Conservation (phyloP, 2,888 invertebrate genomes). For the Syrphus vitripennis region DNA sequence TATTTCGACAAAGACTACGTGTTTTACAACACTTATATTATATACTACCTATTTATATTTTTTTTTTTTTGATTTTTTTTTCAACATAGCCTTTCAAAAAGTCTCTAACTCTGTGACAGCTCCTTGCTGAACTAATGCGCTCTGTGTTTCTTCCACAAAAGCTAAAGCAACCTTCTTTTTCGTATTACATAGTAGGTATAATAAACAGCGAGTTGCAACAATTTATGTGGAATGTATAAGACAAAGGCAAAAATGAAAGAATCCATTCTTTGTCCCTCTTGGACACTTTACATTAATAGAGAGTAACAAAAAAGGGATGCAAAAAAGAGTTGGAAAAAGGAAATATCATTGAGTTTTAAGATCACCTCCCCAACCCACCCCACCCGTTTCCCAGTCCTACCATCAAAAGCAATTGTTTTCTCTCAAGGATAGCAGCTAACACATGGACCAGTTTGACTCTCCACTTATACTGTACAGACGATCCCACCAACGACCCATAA, state of each 20-base stretch:
- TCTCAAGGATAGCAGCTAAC: slow-evolving; percentile 52
- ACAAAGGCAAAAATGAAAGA: slow-evolving; percentile 35
- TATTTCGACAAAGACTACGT: slow-evolving; percentile 52
- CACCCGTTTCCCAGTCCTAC: background rate
- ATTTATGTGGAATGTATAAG: slow-evolving; percentile 53
- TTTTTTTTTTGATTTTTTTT: background rate
- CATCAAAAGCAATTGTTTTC: slow-evolving; percentile 63
- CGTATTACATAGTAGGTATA: no score
- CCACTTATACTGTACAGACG: background rate
- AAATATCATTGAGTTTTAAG: slow-evolving; percentile 34
- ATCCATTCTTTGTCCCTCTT: slow-evolving; percentile 44
- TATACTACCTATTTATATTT: no score
- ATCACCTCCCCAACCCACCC: slow-evolving; percentile 7
- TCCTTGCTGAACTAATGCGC: slow-evolving; percentile 49
- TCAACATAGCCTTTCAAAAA: slow-evolving; percentile 35
- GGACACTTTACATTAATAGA: slow-evolving; percentile 40
- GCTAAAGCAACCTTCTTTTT: slow-evolving; percentile 11
- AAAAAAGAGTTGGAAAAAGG: background rate
- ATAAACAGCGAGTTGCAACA: slow-evolving; percentile 59
- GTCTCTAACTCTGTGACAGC: slow-evolving; percentile 52
- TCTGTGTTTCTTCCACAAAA: slow-evolving; percentile 32
- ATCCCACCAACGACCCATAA: slow-evolving; percentile 54
- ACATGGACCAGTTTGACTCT: slow-evolving; percentile 49
- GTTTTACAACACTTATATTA: slow-evolving; percentile 37
- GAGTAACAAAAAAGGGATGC: background rate